Conservation (phyloP, 2,797 vertebrate species). For the Parauchenoglanis punctatus region DNA sequence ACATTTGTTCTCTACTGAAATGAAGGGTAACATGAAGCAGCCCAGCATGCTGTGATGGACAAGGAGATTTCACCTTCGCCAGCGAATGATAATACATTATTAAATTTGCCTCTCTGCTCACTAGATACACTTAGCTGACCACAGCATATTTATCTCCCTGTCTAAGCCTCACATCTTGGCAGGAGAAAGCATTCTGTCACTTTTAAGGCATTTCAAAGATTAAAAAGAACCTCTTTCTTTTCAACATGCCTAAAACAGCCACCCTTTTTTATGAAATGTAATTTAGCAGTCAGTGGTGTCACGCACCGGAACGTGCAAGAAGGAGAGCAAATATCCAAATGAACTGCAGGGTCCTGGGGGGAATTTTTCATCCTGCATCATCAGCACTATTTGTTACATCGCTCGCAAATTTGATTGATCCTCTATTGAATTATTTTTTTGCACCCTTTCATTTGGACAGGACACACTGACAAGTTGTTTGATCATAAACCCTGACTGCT, state of each 20-base stretch:
- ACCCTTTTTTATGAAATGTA: constrained; percentile 84
- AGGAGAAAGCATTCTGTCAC: constrained; percentile 99
- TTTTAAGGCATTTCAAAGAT: constrained; percentile 99
- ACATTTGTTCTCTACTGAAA: constrained; percentile 77
- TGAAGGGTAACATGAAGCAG: constrained; percentile 82
- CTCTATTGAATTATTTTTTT: constrained; percentile 80
- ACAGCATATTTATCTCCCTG: constrained; percentile 99
- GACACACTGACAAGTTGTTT: constrained; percentile 84
- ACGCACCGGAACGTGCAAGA: constrained; percentile 89
- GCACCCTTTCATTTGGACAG: constrained; percentile 81
- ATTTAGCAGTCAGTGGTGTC: constrained; percentile 96
- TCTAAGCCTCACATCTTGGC: constrained; percentile 98
- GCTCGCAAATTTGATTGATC: constrained; percentile 82
- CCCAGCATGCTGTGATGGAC: constrained; percentile 86
- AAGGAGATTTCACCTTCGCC: constrained; percentile 99
- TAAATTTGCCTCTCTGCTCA: constrained; percentile 99
- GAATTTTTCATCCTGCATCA: constrained; percentile 81
- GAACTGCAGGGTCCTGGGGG: constrained; percentile 86
- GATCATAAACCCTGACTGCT: constrained; percentile 84
- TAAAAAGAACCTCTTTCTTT: constrained; percentile 99
- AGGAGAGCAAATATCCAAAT: constrained; percentile 88
- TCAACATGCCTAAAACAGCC: constrained; percentile 97
- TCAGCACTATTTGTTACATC: constrained; percentile 82
- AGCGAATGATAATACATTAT: constrained; percentile 99
- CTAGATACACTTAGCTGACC: constrained; percentile 99